Evolutionary conservation across 2,797 vertebrate genomes (phyloP), one percentile per base, ranked within the genome.

Genomic region (Silurus lanzhouensis): DNA sequence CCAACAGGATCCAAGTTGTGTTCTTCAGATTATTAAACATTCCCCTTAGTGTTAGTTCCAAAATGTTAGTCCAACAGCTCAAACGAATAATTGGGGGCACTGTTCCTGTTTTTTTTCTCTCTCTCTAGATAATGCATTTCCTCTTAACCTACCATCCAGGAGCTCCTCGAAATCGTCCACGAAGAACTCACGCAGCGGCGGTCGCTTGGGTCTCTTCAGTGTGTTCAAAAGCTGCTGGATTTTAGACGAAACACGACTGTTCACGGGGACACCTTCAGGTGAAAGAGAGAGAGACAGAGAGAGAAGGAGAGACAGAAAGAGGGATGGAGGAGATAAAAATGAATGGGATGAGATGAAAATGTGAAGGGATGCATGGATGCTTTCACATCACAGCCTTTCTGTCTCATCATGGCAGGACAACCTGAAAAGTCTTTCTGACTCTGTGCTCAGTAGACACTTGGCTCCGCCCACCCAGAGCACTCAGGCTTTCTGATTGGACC

Each of bases 201-300:
- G 98, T 13, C 98, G 96, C 91, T 99, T 99, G 3, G 98, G 97
- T 91, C 97, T 96, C 94, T 98, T 99, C 92, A 99, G 94, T 20
- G 98, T 99, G 90, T 99, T 98, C 38, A 99, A 95, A 87, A 99
- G 96, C 93, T 99, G 98, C 92, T 99, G 98, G 93, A 99, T 99
- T 94, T 98, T 99, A 87, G 97, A 99, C 84, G 98, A 99, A 85
- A 99, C 98, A 82, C 98, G 96, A 93, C 98, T 98, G 93, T 95
- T 98, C 91, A 98, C 97, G 8, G 98, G 97, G 84, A 98, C 97
- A 90, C 98, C 98, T 99, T 92, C 15, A 91, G 89, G 84, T 89
- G 63, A 90, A 85, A 64, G 67, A 72, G 83, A 66, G 64, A 76
- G 3, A 58, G 15, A 72, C 19, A 68, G 83, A 84, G 66, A 86